Conservation (phyloP, 2,888 invertebrate genomes). For the Plebejus anna region DNA sequence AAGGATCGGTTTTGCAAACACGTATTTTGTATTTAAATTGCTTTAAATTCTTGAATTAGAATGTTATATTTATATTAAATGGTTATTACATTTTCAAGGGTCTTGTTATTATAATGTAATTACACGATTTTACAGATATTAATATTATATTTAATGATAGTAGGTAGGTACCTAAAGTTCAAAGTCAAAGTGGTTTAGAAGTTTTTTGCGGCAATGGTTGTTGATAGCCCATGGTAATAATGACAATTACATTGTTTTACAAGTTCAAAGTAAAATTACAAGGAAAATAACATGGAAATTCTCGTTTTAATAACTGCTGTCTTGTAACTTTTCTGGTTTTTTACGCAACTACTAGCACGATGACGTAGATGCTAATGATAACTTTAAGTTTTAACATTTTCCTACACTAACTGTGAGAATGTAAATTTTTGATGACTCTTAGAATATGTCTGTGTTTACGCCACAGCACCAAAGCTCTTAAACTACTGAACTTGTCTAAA, state of each 20-base stretch:
- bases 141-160: not conserved
- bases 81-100: not conserved
- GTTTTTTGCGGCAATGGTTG: not conserved
- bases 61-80: not conserved
- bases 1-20: not conserved
- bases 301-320: not conserved
- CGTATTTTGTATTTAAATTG: not conserved
- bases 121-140: not conserved
- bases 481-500: not conserved
- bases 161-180: not conserved
- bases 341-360: too few species aligned
- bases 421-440: too few species aligned
- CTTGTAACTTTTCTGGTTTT: not conserved
- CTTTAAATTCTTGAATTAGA: not conserved
- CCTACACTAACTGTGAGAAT: too few species aligned
- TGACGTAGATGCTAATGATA: too few species aligned
- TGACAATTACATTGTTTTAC: not conserved
- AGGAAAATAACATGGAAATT: not conserved
- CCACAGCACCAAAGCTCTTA: not conserved
- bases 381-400: too few species aligned
- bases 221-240: not conserved
- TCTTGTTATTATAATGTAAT: conserved; percentile 14
- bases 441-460: too few species aligned
- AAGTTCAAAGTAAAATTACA: conserved; percentile 1
- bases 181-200: not conserved